Evolutionary conservation across 2,888 invertebrate genomes (phyloP).

Genomic region (Apodemia zela): DNA sequence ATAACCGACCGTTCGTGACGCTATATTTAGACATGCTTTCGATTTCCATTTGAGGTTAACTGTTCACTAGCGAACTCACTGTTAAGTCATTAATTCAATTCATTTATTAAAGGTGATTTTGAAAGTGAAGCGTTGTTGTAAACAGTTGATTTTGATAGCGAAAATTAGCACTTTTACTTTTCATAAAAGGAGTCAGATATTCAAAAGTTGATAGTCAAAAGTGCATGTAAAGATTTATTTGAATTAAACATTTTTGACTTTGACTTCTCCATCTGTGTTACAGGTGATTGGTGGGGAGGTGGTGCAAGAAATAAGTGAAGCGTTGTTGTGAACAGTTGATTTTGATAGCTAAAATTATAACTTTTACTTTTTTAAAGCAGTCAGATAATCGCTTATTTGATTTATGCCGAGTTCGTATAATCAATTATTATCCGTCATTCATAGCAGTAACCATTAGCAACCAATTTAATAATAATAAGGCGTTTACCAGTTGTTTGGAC

Average conservation of each 20-base stretch:
- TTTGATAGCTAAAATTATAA: neutral
- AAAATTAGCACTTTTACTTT: neutral
- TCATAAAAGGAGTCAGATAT: neutral
- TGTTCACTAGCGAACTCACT: conserved; percentile 28
- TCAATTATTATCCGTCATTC: no score
- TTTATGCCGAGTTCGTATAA: no score
- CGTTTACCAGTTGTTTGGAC: no score
- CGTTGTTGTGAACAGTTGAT: neutral
- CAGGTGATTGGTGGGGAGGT: neutral
- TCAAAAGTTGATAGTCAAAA: no score
- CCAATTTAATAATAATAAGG: no score
- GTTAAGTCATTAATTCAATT: conserved; percentile 25
- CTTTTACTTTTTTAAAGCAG: neutral
- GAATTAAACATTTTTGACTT: no score
- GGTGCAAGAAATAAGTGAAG: neutral
- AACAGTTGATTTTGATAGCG: conserved; percentile 1
- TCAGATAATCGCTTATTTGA: neutral
- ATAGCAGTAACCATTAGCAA: no score
- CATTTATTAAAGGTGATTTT: conserved; percentile 16
- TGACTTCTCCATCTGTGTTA: conserved; percentile 4
- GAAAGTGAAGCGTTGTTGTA: conserved; percentile 6
- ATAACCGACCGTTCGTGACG: conserved; percentile 24
- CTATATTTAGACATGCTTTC: conserved; percentile 38
- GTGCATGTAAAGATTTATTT: no score
- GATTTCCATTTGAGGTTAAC: conserved; percentile 31